phyloP scores from a whole-genome alignment of 2,888 invertebrate genomes.

The Parnassius apollo region DNA sequence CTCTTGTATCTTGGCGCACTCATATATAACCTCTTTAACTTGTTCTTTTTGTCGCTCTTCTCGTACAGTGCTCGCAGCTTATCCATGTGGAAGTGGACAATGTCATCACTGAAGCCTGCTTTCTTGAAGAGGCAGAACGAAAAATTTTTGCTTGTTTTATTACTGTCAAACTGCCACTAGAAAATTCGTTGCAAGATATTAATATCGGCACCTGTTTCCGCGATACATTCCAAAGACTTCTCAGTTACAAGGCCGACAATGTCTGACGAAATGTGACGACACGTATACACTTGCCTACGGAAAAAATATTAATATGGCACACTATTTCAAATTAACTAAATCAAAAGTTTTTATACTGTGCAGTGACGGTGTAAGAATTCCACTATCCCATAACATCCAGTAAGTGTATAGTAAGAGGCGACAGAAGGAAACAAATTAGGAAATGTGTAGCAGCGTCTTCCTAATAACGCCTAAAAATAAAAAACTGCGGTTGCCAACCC shows the following conservation, averaged over 20 bases:
- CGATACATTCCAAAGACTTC: slow-evolving; percentile 35
- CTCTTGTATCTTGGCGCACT: slow-evolving; percentile 16
- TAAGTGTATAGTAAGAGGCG: too few relatives aligned
- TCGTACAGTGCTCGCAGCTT: slow-evolving; percentile 33
- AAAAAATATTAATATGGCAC: neutral
- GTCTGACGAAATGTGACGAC: slow-evolving; percentile 12
- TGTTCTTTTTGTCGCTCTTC: slow-evolving; percentile 9
- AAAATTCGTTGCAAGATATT: slow-evolving; percentile 37
- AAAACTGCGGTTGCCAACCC: too few relatives aligned
- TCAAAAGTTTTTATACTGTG: too few relatives aligned
- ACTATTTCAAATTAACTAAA: too few relatives aligned
- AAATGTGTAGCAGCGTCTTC: too few relatives aligned
- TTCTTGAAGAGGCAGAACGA: slow-evolving; percentile 52
- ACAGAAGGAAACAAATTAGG: too few relatives aligned
- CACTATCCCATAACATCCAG: too few relatives aligned
- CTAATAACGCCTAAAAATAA: too few relatives aligned
- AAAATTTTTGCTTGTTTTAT: slow-evolving; percentile 49
- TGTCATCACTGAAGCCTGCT: slow-evolving; percentile 39
- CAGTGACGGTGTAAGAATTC: too few relatives aligned
- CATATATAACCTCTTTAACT: neutral
- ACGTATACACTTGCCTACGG: slow-evolving; percentile 1
- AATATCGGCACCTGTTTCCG: slow-evolving; percentile 30
- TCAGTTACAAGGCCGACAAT: slow-evolving; percentile 24
- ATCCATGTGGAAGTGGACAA: slow-evolving; percentile 50
- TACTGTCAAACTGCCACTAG: slow-evolving; percentile 47